Evolutionary conservation across 2,888 invertebrate genomes (phyloP).

Genomic region (Hydropsyche betteni): DNA sequence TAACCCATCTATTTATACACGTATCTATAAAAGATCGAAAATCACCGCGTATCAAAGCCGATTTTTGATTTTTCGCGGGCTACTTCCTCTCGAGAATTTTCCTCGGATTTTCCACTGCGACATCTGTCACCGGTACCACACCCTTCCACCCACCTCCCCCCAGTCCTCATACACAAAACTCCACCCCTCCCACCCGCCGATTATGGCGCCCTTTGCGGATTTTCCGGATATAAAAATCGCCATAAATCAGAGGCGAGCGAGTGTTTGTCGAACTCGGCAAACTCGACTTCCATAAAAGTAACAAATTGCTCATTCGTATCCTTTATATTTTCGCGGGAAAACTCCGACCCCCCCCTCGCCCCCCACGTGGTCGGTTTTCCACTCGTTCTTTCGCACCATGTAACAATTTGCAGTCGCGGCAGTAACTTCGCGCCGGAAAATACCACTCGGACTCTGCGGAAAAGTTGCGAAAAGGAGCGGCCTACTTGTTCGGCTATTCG

Average conservation of each 20-base stretch:
- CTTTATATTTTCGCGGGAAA: conserved; percentile 18
- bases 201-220: conserved; percentile 51
- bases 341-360: background rate
- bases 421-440: conserved; percentile 22
- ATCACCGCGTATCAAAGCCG: too few relatives aligned
- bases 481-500: background rate
- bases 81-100: too few relatives aligned
- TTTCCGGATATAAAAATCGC: conserved; percentile 49
- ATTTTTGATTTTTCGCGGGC: too few relatives aligned
- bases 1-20: too few relatives aligned
- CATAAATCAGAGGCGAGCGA: conserved; percentile 47
- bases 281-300: conserved; percentile 43
- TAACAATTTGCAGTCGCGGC: conserved; percentile 25
- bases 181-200: conserved; percentile 35
- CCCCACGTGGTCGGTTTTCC: background rate
- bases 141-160: too few relatives aligned
- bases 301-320: conserved; percentile 44
- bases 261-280: conserved; percentile 47
- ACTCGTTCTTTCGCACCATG: background rate
- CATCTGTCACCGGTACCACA: conserved; percentile 10
- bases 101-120: background rate
- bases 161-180: too few relatives aligned
- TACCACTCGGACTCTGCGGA: conserved; percentile 13
- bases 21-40: too few relatives aligned
- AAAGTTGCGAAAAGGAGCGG: conserved; percentile 9